Conservation (phyloP, 2,797 vertebrate genomes). For the Arrhamphus sclerolepis region DNA sequence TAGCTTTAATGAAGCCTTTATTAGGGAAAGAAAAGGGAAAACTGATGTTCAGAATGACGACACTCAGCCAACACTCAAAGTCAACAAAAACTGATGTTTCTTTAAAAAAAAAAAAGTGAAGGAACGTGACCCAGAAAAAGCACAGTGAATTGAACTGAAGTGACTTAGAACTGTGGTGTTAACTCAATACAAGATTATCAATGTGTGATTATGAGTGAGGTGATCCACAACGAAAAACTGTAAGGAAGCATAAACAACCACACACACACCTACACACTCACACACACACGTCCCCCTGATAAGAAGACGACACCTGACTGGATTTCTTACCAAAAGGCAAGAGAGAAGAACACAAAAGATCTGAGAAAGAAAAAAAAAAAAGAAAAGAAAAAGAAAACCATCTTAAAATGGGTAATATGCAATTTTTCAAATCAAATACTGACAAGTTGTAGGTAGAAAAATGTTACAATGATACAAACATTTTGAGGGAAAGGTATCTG, state of each 20-base stretch:
- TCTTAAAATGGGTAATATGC: constrained; percentile 38
- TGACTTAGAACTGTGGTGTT: constrained; percentile 72
- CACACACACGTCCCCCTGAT: constrained; percentile 20
- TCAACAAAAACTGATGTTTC: constrained; percentile 37
- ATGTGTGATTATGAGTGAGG: constrained; percentile 54
- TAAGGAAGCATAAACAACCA: constrained; percentile 20
- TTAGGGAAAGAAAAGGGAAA: constrained; percentile 62
- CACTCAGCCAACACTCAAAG: constrained; percentile 42
- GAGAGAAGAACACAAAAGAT: constrained; percentile 34
- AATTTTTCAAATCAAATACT: constrained; percentile 77
- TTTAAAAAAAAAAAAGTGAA: constrained; percentile 21
- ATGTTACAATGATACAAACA: constrained; percentile 76
- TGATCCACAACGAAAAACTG: constrained; percentile 45
- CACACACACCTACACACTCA: not conserved
- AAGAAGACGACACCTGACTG: constrained; percentile 65
- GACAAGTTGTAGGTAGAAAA: constrained; percentile 77
- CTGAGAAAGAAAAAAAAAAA: constrained; percentile 24
- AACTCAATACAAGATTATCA: constrained; percentile 57
- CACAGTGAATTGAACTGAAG: constrained; percentile 59
- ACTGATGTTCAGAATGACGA: constrained; percentile 57
- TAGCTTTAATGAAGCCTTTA: constrained; percentile 69
- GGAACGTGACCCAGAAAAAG: constrained; percentile 23
- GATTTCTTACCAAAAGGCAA: constrained; percentile 47
- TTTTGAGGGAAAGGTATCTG: constrained; percentile 61
- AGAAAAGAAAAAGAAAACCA: constrained; percentile 37